Evolutionary conservation across 2,113 vertebrate species (phyloP).

Genomic region (Lynx canadensis): DNA sequence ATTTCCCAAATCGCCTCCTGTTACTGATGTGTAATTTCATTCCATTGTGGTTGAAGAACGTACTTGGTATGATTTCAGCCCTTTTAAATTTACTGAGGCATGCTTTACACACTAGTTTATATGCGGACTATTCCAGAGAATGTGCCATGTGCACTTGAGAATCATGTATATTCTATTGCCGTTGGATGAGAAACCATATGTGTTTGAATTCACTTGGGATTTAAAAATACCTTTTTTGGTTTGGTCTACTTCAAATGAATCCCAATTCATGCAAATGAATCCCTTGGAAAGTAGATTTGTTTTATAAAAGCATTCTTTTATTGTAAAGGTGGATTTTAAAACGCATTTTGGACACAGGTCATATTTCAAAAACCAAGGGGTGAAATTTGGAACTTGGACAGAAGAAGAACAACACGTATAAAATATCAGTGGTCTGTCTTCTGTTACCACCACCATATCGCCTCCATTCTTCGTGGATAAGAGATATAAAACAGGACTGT

Average conservation of each 20-base stretch:
- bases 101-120: not conserved
- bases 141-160: not conserved
- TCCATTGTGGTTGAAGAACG: not conserved
- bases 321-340: not conserved
- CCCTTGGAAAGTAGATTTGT: not conserved
- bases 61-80: not conserved
- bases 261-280: not conserved
- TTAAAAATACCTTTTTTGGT: not conserved
- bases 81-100: not conserved
- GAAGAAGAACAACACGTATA: not conserved
- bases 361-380: not conserved
- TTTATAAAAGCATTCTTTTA: not conserved
- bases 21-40: not conserved
- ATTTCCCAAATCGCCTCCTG: not conserved
- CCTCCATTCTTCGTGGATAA: not conserved
- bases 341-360: not conserved
- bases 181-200: not conserved
- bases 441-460: rapidly evolving
- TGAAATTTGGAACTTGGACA: not conserved
- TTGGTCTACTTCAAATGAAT: too few relatives aligned
- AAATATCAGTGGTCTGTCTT: not conserved
- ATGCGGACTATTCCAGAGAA: not conserved
- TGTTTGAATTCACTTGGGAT: not conserved
- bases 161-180: not conserved
- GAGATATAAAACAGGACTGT: rapidly evolving